Base-by-base conservation (phyloP, 2,797 vertebrate genomes). In the Melanotaenia boesemani region DNA sequence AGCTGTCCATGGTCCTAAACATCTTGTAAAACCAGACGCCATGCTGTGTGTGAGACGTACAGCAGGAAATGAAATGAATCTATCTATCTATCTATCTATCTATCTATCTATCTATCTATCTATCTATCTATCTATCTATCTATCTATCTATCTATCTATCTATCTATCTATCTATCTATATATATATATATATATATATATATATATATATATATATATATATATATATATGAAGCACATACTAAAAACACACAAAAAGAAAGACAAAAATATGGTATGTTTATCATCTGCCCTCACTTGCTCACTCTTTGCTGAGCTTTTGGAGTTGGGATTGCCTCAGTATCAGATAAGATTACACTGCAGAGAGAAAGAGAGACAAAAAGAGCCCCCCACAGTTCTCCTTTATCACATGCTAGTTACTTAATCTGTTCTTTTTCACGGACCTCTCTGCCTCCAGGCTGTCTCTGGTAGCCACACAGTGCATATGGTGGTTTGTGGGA, bases 301-400 rank as follows among this genome's bases (percentile, higher is more conserved):
- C 6, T 70, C 36, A 52, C 22, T 73, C 34, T 56, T 20, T 67
- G 59, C 54, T 71, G 58, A 74, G 44, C 48, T 32, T 30, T 72
- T 13, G 74, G 55, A 62, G 67, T 24, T 10, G 58, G 64, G 69
- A 55, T 74, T 67, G 63, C 65, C 64, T 80, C 58, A 36, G 67
- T 67, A 16, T 46, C 16, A 68, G 64, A 81, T 86, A 70, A 39
- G 48, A 86, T 86, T 85, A 82, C 80, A 79, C 84, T 84, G 83
- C 86, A 83, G 80, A 67, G 50, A 34, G 50, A 83, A 16, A 70
- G 55, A 50, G 59, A 56, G 65, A 70, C 6, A 28, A n/a, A 55
- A 55, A 26, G 24, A 28, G 5, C 4, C 22, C 12, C 13, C 24
- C 52, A 15, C 8, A 6, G n/a, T 60, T 8, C 54, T 2, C 3